Percentiles rank a stretch among this genome's conserved stretches.
Conservation (phyloP, 23 tunicate species). For the Pegea sp. region DNA sequence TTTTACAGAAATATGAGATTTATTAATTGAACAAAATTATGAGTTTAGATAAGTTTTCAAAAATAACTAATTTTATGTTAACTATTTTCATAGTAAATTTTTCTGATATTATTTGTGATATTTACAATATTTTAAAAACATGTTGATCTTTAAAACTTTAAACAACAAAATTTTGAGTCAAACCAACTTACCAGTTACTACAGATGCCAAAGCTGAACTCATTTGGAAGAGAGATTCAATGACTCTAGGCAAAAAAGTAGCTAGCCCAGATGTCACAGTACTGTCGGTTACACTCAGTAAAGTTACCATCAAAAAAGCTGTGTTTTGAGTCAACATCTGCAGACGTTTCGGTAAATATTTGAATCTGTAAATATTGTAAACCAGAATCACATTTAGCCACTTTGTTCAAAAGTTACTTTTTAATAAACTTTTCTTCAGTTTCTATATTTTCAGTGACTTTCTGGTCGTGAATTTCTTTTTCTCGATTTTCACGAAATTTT, state of each 20-base stretch:
- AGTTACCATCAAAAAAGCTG: constrained; percentile 20
- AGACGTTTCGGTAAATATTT: constrained; percentile 49
- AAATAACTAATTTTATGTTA: too few species aligned
- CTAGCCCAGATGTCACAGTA: constrained; percentile 15
- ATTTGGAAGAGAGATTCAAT: constrained; percentile 41
- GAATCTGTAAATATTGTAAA: too few species aligned
- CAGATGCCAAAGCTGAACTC: constrained; percentile 28
- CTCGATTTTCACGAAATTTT: constrained; percentile 35
- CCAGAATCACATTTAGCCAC: too few species aligned
- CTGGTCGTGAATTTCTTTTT: constrained; percentile 46
- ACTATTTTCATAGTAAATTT: too few species aligned
- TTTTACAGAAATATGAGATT: too few species aligned
- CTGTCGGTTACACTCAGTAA: constrained; percentile 52
- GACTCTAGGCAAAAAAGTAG: constrained; percentile 63
- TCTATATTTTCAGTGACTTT: constrained; percentile 11
- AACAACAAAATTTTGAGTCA: too few species aligned
- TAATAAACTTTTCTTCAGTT: constrained; percentile 38
- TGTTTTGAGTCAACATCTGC: constrained; percentile 18
- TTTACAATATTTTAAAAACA: too few species aligned
- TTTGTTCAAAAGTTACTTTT: constrained; percentile 28
- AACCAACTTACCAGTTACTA: constrained; percentile 10
- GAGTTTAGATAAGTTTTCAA: too few species aligned
- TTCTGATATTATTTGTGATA: too few species aligned
- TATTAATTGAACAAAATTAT: too few species aligned
- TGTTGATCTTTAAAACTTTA: too few species aligned